Evolutionary conservation across 1,140 invertebrate species (phyloP).

Genomic region (Drosophila guanche): DNA sequence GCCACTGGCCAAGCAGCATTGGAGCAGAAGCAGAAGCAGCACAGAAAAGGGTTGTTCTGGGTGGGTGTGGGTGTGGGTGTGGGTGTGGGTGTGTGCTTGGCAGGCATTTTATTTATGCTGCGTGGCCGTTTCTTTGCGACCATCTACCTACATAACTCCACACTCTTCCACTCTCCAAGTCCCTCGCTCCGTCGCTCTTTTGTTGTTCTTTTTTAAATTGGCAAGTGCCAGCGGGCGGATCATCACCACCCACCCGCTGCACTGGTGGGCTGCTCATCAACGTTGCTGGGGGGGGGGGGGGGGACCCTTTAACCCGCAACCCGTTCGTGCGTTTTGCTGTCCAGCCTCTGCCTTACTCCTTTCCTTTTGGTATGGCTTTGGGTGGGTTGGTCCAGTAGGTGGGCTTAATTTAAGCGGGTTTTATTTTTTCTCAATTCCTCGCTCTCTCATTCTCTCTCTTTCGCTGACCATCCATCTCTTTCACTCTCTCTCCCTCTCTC

Average conservation of each 20-base stretch:
- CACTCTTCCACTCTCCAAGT: background rate
- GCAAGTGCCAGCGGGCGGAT: conserved; percentile 77
- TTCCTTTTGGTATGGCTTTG: conserved; percentile 22
- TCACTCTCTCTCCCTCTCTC: conserved; percentile 44
- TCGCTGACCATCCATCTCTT: conserved; percentile 21
- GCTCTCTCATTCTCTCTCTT: conserved; percentile 11
- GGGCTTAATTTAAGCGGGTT: conserved; percentile 81
- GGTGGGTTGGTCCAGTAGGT: conserved; percentile 54
- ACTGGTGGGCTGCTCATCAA: conserved; percentile 10
- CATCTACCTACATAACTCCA: conserved; percentile 1
- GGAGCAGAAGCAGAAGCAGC: background rate
- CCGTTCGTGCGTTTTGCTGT: conserved; percentile 72
- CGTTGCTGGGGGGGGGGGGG: too few species aligned
- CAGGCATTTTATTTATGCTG: conserved; percentile 79
- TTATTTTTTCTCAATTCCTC: conserved; percentile 76
- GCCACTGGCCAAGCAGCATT: conserved; percentile 31
- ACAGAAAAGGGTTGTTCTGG: conserved; percentile 51
- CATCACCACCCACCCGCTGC: conserved; percentile 40
- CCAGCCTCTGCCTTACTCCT: conserved; percentile 31
- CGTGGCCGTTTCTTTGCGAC: conserved; percentile 70
- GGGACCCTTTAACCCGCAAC: conserved; percentile 26
- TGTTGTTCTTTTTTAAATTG: conserved; percentile 70
- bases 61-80: conserved; percentile 23
- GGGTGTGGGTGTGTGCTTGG: conserved; percentile 51
- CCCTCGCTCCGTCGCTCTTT: conserved; percentile 7